Conservation (phyloP, 2,113 vertebrate genomes). For the Plecotus auritus region DNA sequence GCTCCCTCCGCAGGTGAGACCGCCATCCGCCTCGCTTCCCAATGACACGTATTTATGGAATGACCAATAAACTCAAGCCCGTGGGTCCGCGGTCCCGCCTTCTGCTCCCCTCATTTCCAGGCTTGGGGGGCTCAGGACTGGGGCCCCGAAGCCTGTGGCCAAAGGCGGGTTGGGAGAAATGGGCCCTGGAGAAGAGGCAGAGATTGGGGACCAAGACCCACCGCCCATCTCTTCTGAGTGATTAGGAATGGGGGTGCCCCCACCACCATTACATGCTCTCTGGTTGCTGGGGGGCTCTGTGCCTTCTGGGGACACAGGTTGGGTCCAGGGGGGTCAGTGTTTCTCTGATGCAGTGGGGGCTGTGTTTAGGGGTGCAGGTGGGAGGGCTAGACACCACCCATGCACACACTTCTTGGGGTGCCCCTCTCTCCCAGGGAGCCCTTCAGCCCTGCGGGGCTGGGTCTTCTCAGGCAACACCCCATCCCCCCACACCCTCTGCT, state of each 20-base stretch:
- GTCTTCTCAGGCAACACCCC: too few relatives aligned
- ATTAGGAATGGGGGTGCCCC: too few relatives aligned
- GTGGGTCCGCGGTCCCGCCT: fast-evolving
- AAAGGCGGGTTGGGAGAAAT: not conserved
- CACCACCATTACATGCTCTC: fast-evolving
- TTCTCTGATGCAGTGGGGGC: not conserved
- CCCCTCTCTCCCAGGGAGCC: not conserved
- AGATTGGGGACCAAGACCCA: not conserved
- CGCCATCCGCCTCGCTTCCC: slow-evolving; percentile 37
- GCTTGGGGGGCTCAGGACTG: fast-evolving
- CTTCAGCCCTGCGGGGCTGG: fast-evolving
- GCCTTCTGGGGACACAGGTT: too few relatives aligned
- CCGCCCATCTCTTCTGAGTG: not conserved
- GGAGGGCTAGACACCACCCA: not conserved
- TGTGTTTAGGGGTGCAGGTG: not conserved
- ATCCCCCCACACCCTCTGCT: not conserved
- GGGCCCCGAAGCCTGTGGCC: not conserved
- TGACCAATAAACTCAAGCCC: slow-evolving; percentile 73
- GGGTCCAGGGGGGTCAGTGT: not conserved
- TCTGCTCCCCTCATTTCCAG: not conserved
- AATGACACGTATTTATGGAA: slow-evolving; percentile 71
- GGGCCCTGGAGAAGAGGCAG: not conserved
- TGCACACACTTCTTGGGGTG: not conserved
- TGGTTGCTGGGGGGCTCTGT: not conserved
- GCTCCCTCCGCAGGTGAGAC: not conserved